A percentile compares a stretch with the other conserved stretches of the same genome.
These are phyloP conservation scores for Lepus townsendii DNA, from an alignment of 2,797 vertebrate genomes.

Conservation along the genomic window DNA sequence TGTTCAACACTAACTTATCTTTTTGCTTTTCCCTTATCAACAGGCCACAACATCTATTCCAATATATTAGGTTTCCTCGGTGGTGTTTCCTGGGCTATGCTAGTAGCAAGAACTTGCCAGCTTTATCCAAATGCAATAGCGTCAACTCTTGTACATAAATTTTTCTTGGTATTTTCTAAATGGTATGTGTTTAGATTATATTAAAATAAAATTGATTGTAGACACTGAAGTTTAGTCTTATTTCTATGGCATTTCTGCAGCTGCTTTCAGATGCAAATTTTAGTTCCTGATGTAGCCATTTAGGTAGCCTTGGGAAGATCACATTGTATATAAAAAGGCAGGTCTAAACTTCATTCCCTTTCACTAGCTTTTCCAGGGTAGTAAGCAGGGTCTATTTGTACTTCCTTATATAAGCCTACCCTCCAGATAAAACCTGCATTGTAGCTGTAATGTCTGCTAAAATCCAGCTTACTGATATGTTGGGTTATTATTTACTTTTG, in stretches of 20 bases:
- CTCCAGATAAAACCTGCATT: slow-evolving; percentile 53
- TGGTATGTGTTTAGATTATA: slow-evolving; percentile 94
- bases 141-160: slow-evolving; percentile 99
- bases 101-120: slow-evolving; percentile 99
- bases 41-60: slow-evolving; percentile 99
- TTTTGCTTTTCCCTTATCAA: slow-evolving; percentile 84
- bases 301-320: slow-evolving; percentile 61
- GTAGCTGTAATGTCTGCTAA: slow-evolving; percentile 45
- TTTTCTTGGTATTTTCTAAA: slow-evolving; percentile 99
- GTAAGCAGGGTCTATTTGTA: background rate
- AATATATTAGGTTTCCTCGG: slow-evolving; percentile 99
- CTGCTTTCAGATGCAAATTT: slow-evolving; percentile 82
- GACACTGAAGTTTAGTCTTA: slow-evolving; percentile 92
- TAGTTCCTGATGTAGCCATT: slow-evolving; percentile 66
- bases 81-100: slow-evolving; percentile 99
- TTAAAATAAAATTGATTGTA: slow-evolving; percentile 92
- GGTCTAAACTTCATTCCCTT: slow-evolving; percentile 34
- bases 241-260: slow-evolving; percentile 90
- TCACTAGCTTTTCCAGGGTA: slow-evolving; percentile 12
- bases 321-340: slow-evolving; percentile 7
- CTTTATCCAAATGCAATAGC: slow-evolving; percentile 99
- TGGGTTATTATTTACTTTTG: background rate
- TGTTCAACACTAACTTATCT: slow-evolving; percentile 81
- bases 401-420: background rate
- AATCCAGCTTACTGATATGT: slow-evolving; percentile 43